A percentile compares a stretch with the other conserved stretches of the same genome.
These are phyloP conservation scores for Oxycera nigricornis DNA, from an alignment of 2,888 invertebrate genomes.

Conservation along the genomic window DNA sequence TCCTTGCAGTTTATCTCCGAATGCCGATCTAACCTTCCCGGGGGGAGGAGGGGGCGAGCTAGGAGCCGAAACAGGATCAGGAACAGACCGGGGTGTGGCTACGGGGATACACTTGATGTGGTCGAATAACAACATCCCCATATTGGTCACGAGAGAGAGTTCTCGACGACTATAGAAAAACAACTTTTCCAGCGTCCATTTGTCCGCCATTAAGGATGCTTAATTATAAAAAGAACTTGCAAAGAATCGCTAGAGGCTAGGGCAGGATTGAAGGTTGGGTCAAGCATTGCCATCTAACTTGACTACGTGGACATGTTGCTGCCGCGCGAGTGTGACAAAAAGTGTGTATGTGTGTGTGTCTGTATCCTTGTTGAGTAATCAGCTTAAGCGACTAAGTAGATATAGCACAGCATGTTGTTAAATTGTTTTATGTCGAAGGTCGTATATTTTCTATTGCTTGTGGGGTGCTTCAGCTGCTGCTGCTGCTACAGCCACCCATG, in stretches of 20 bases:
- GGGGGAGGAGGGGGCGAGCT: background rate
- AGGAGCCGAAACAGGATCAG: background rate
- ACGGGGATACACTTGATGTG: background rate
- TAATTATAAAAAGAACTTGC: conserved; percentile 22
- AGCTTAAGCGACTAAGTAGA: conserved; percentile 27
- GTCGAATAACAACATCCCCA: conserved; percentile 21
- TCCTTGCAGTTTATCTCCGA: conserved; percentile 13
- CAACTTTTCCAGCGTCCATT: conserved; percentile 17
- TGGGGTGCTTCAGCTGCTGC: background rate
- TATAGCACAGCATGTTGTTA: conserved; percentile 29
- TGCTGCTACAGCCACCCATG: background rate
- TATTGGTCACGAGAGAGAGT: conserved; percentile 22
- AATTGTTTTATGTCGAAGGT: conserved; percentile 33
- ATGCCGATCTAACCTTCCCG: conserved; percentile 9
- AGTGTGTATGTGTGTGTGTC: no score
- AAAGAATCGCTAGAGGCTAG: background rate
- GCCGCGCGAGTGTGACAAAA: no score
- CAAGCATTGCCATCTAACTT: no score
- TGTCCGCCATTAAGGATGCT: conserved; percentile 31
- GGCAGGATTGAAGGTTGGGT: background rate
- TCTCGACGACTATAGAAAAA: background rate
- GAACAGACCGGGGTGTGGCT: background rate
- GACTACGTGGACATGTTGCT: no score
- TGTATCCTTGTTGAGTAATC: background rate
- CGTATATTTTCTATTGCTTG: conserved; percentile 22